These are phyloP conservation scores for Tridacna crocea DNA, from an alignment of 2,888 invertebrate species.

Conservation along the genomic window DNA sequence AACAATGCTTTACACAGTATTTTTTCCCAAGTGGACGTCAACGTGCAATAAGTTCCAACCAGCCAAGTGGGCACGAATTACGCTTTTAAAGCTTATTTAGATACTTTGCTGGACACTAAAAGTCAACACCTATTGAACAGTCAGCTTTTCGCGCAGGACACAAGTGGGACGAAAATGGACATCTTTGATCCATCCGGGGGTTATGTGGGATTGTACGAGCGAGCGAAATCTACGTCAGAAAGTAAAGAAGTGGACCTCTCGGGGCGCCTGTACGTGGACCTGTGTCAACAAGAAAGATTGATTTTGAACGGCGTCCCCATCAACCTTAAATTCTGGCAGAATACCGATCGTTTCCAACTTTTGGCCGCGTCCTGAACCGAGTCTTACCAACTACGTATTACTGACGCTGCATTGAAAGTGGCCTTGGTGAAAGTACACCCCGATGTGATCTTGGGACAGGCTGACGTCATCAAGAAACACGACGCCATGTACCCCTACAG, in stretches of 20 bases:
- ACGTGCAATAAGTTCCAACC: conserved; percentile 32
- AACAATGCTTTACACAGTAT: conserved; percentile 41
- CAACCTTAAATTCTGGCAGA: conserved; percentile 25
- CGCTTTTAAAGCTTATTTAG: conserved; percentile 36
- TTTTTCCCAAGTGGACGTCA: conserved; percentile 41
- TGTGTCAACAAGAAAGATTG: conserved; percentile 47
- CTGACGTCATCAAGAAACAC: conserved; percentile 23
- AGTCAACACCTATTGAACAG: conserved; percentile 20
- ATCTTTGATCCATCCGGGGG: conserved; percentile 25
- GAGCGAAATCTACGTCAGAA: conserved; percentile 19
- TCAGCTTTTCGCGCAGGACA: conserved; percentile 39
- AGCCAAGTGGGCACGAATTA: conserved; percentile 38
- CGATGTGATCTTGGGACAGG: conserved; percentile 31
- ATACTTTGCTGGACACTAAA: conserved; percentile 2
- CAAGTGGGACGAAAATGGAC: conserved; percentile 20
- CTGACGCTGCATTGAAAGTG: conserved; percentile 29
- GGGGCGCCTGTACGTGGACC: conserved; percentile 33
- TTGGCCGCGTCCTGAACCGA: neutral
- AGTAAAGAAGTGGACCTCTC: conserved; percentile 34
- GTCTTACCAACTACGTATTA: conserved; percentile 20
- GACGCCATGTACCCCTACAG: conserved; percentile 44
- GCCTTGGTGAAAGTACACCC: conserved; percentile 41
- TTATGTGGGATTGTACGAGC: conserved; percentile 14
- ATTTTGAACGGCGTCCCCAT: conserved; percentile 43
- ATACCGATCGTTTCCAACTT: neutral